These are phyloP conservation scores for Drosophila repleta DNA, from an alignment of 1,140 invertebrate species.

Conservation along the genomic window DNA sequence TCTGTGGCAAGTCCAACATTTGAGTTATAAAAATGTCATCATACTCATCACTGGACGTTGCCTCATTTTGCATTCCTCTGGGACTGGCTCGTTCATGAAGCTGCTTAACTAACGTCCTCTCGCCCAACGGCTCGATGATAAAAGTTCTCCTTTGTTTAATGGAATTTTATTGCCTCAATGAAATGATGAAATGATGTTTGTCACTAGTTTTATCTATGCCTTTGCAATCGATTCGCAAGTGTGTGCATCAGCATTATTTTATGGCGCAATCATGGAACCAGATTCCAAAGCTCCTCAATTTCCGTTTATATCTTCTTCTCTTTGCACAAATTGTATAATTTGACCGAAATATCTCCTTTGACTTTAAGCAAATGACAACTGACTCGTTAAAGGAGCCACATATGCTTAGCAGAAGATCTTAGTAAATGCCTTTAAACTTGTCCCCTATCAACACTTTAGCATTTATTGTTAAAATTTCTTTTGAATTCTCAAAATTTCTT, in stretches of 20 bases:
- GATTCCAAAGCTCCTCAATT: background rate
- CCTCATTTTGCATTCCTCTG: conserved; percentile 64
- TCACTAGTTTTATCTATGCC: conserved; percentile 14
- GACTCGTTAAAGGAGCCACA: too few relatives aligned
- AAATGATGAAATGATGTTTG: conserved; percentile 38
- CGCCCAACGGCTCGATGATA: conserved; percentile 31
- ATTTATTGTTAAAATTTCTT: background rate
- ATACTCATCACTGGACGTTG: conserved; percentile 65
- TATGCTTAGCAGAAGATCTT: too few relatives aligned
- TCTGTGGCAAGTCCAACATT: conserved; percentile 31
- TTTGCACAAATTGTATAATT: background rate
- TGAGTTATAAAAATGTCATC: conserved; percentile 76
- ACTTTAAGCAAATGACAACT: background rate
- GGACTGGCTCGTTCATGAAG: conserved; percentile 38
- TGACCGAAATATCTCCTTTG: background rate
- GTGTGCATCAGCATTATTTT: conserved; percentile 43
- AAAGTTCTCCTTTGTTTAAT: conserved; percentile 58
- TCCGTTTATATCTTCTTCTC: background rate
- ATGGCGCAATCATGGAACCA: conserved; percentile 15
- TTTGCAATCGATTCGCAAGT: conserved; percentile 28
- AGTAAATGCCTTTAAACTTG: too few relatives aligned
- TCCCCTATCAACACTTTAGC: too few relatives aligned
- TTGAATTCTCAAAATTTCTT: background rate
- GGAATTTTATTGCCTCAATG: conserved; percentile 36
- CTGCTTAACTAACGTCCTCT: conserved; percentile 9